Evolutionary conservation across 2,113 vertebrate genomes (phyloP).

Genomic region (Steatornis caripensis): DNA sequence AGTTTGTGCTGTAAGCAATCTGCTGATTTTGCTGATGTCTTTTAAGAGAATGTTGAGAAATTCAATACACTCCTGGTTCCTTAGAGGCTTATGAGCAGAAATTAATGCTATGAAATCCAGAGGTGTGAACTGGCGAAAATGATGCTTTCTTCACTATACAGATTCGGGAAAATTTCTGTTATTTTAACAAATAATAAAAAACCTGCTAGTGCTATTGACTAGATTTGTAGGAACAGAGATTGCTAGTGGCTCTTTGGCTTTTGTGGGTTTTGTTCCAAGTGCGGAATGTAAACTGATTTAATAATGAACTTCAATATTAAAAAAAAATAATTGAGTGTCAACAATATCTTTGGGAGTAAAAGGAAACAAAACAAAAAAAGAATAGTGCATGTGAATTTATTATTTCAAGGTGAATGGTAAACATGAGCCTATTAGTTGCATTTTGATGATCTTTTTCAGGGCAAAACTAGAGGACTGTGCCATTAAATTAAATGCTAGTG

Average conservation of each 20-base stretch:
- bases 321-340: neutral
- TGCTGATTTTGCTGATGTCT: neutral
- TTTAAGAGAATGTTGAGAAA: neutral
- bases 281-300: neutral
- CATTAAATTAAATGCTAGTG: neutral
- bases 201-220: neutral
- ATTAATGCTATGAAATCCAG: neutral
- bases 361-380: neutral
- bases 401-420: neutral
- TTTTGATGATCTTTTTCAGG: neutral
- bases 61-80: neutral
- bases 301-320: neutral
- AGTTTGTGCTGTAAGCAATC: too few relatives aligned
- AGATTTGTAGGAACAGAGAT: neutral
- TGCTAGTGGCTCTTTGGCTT: neutral
- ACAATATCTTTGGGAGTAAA: neutral
- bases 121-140: neutral
- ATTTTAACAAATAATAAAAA: neutral
- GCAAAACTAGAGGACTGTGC: neutral
- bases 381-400: neutral
- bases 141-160: neutral
- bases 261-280: neutral
- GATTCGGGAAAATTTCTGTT: neutral
- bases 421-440: neutral
- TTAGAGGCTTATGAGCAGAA: neutral